A percentile compares a stretch with the other conserved stretches of the same genome.
Conservation (phyloP, 1,140 invertebrate species). For the Paraescarpia echinospica region DNA sequence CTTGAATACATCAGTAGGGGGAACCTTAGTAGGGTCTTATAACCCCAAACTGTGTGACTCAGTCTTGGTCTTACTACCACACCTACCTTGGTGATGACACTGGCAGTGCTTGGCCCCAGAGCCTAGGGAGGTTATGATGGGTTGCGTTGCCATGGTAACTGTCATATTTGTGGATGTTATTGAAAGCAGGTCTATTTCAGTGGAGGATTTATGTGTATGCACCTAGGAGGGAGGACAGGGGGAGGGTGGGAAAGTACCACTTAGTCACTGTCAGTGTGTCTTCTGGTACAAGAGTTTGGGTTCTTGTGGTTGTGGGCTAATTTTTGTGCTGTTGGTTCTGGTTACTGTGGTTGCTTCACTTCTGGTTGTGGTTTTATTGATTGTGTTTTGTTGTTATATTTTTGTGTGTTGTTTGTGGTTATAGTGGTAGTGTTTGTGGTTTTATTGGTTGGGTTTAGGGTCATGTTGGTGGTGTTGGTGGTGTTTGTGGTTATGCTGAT, state of each 20-base stretch:
- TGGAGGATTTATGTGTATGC: background rate
- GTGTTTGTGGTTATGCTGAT: background rate
- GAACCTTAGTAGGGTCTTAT: background rate
- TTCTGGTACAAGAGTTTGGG: background rate
- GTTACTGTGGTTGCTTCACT: too few relatives aligned
- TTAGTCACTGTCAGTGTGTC: background rate
- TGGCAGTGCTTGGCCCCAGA: background rate
- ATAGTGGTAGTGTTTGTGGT: background rate
- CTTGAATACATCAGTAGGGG: background rate
- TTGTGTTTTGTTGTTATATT: background rate
- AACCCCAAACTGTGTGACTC: background rate
- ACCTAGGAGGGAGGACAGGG: background rate
- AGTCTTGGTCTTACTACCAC: background rate
- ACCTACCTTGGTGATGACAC: background rate
- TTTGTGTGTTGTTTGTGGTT: background rate
- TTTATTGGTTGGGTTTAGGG: background rate
- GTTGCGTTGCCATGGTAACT: background rate
- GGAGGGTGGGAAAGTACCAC: too few relatives aligned
- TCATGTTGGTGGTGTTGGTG: background rate
- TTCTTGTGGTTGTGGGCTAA: background rate
- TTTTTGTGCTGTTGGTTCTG: too few relatives aligned
- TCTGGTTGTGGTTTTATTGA: background rate
- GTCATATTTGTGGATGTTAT: slow-evolving; percentile 6
- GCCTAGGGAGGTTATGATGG: background rate
- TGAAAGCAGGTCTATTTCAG: background rate